phyloP scores from a whole-genome alignment of 1,140 invertebrate genomes.

The Colletes latitarsis region DNA sequence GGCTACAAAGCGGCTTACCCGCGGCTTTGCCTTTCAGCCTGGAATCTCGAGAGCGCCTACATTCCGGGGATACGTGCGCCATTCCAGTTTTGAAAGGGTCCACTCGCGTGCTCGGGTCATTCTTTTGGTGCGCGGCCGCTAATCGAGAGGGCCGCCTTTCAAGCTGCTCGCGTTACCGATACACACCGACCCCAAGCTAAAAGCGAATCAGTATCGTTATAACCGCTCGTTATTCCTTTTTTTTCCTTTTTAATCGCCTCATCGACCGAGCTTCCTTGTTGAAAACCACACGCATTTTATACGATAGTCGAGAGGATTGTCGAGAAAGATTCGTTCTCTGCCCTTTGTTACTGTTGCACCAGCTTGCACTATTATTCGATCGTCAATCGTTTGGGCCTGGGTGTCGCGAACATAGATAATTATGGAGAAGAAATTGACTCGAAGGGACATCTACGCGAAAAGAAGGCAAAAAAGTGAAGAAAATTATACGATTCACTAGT shows the following conservation, averaged over 20 bases:
- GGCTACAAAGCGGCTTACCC: conserved; percentile 66
- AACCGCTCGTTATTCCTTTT: not conserved
- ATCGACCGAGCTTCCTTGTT: too few species aligned
- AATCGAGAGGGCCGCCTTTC: conserved; percentile 43
- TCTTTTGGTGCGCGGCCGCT: conserved; percentile 19
- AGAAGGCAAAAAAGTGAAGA: too few species aligned
- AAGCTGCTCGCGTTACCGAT: conserved; percentile 19
- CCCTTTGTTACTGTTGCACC: too few species aligned
- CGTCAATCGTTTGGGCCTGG: too few species aligned
- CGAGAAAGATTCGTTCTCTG: too few species aligned
- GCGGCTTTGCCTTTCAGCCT: conserved; percentile 58
- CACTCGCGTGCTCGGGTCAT: conserved; percentile 47
- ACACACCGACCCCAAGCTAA: not conserved
- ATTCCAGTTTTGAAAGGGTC: conserved; percentile 44
- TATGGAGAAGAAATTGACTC: too few species aligned
- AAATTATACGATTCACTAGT: too few species aligned
- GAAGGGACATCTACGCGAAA: too few species aligned
- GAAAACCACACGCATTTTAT: too few species aligned
- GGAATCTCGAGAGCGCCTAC: conserved; percentile 65
- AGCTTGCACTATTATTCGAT: too few species aligned
- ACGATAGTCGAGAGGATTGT: too few species aligned
- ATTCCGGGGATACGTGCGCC: conserved; percentile 58
- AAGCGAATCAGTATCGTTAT: not conserved
- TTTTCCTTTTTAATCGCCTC: not conserved
- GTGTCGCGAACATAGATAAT: too few species aligned